Evolutionary conservation across 2,888 invertebrate genomes (phyloP).

Genomic region (Acanthopleura granulata): DNA sequence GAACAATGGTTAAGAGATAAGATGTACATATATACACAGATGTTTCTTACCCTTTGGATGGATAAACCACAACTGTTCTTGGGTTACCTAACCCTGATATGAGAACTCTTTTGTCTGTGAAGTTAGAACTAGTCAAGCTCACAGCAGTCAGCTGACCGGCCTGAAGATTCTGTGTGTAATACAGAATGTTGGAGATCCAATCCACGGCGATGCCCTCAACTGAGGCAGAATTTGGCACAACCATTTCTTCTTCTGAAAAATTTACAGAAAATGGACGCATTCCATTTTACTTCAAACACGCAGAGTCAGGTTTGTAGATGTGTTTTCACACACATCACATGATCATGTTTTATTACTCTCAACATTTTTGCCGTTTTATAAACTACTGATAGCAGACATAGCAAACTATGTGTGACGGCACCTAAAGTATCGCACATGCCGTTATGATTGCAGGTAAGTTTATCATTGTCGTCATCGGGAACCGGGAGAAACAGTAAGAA

Average conservation of each 20-base stretch:
- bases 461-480: too few relatives aligned
- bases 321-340: too few relatives aligned
- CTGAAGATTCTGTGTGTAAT: slow-evolving; percentile 85
- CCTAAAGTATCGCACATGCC: too few relatives aligned
- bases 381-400: too few relatives aligned
- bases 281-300: slow-evolving; percentile 75
- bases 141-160: slow-evolving; percentile 67
- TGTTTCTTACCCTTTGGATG: slow-evolving; percentile 82
- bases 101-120: slow-evolving; percentile 85
- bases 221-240: slow-evolving; percentile 67
- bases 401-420: too few relatives aligned
- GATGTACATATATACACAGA: too few relatives aligned
- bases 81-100: slow-evolving; percentile 91
- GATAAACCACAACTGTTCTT: slow-evolving; percentile 96
- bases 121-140: slow-evolving; percentile 91
- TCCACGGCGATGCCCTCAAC: slow-evolving; percentile 84
- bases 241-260: slow-evolving; percentile 95
- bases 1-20: too few relatives aligned
- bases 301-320: too few relatives aligned
- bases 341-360: too few relatives aligned
- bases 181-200: slow-evolving; percentile 97
- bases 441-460: too few relatives aligned
- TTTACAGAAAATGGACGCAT: slow-evolving; percentile 93
- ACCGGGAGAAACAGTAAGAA: too few relatives aligned
- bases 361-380: too few relatives aligned